Percentiles rank a stretch among this genome's conserved stretches.
Evolutionary conservation across 2,797 vertebrate species (phyloP).

Genomic region (Myotis myotis): DNA sequence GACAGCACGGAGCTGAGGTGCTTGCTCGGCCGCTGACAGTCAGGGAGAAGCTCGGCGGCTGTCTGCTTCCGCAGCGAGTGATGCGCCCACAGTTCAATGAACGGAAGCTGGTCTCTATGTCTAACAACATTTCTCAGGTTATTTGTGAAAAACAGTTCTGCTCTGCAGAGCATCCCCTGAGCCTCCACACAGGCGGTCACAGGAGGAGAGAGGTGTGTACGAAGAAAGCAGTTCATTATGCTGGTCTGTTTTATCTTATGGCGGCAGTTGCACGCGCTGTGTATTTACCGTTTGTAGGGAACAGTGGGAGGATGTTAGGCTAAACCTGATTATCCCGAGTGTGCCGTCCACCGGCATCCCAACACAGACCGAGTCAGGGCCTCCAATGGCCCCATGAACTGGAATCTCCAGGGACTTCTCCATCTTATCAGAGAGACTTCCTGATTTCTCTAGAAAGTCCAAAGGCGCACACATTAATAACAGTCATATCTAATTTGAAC

Average conservation of each 20-base stretch:
- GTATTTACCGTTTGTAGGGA: background rate
- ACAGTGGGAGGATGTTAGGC: background rate
- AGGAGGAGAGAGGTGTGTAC: background rate
- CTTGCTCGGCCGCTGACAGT: too few species aligned
- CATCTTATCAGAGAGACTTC: background rate
- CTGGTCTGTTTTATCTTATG: background rate
- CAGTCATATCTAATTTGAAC: background rate
- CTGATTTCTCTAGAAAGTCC: background rate
- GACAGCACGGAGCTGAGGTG: too few species aligned
- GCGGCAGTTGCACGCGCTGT: background rate
- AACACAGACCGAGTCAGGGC: background rate
- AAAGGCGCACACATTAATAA: background rate
- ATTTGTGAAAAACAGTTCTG: background rate
- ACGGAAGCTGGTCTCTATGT: background rate
- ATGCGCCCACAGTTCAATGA: background rate
- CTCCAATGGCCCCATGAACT: background rate
- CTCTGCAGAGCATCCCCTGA: background rate
- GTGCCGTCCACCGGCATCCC: background rate
- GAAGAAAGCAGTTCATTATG: background rate
- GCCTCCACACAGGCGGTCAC: background rate
- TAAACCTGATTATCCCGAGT: background rate
- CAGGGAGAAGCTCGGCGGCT: too few species aligned
- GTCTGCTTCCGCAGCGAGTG: background rate
- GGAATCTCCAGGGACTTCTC: background rate
- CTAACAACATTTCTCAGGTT: background rate